Percentiles rank a stretch among this genome's conserved stretches.
Evolutionary conservation across 2,888 invertebrate species (phyloP).

Genomic region (Cataglyphis albicans): DNA sequence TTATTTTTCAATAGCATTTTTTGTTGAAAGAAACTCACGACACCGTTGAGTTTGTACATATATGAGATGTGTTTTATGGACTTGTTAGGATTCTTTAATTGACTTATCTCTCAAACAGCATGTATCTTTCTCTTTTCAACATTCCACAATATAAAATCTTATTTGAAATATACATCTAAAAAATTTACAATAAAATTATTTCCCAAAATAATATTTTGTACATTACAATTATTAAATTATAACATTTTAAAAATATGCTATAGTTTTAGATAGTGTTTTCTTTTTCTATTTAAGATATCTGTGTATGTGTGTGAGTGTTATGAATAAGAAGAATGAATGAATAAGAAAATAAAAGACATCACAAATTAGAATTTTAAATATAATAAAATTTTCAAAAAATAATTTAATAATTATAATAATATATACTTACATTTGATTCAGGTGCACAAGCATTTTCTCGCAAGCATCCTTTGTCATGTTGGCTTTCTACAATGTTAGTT

Average conservation of each 20-base stretch:
- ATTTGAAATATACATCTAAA: slow-evolving; percentile 18
- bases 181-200: slow-evolving; percentile 8
- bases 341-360: not conserved
- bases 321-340: no score
- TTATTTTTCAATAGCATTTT: not conserved
- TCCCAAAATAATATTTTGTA: not conserved
- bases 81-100: slow-evolving; percentile 71
- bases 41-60: slow-evolving; percentile 28
- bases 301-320: not conserved
- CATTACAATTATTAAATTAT: slow-evolving; percentile 6
- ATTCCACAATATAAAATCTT: slow-evolving; percentile 49
- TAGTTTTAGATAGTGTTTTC: slow-evolving; percentile 26
- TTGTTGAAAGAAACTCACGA: slow-evolving; percentile 18
- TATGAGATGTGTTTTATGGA: slow-evolving; percentile 25
- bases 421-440: slow-evolving; percentile 79
- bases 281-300: not conserved
- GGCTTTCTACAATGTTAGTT: slow-evolving; percentile 99
- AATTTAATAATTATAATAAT: not conserved
- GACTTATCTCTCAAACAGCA: slow-evolving; percentile 68
- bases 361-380: not conserved
- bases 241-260: not conserved
- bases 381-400: not conserved
- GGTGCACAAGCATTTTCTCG: slow-evolving; percentile 96
- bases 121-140: slow-evolving; percentile 51
- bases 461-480: slow-evolving; percentile 98